Evolutionary conservation across 2,888 invertebrate species (phyloP).

Genomic region (Caradrina kadenii): DNA sequence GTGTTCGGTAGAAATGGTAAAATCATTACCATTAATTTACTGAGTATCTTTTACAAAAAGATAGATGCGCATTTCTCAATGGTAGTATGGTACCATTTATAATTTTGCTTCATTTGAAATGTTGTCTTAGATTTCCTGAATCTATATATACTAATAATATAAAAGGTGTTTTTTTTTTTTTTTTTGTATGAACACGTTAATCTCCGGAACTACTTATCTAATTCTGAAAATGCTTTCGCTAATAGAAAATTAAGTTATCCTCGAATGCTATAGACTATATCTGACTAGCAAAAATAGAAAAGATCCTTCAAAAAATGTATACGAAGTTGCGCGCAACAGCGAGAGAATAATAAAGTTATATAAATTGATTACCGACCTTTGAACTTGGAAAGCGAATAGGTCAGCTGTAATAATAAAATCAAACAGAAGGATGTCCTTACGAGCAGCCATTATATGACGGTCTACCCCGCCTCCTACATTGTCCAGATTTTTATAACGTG

Average conservation of each 20-base stretch:
- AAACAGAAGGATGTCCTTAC: constrained; percentile 41
- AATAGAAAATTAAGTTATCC: too few species aligned
- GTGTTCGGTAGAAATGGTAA: not conserved
- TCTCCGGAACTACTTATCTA: too few species aligned
- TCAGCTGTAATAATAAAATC: constrained; percentile 45
- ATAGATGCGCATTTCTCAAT: not conserved
- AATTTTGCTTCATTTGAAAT: not conserved
- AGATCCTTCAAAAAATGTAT: too few species aligned
- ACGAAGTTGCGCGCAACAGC: too few species aligned
- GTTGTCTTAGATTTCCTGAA: not conserved
- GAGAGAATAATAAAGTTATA: not conserved
- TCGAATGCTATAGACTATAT: too few species aligned
- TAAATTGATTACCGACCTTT: constrained; percentile 59
- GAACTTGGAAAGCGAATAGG: constrained; percentile 68
- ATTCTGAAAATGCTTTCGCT: not conserved
- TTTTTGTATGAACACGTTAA: too few species aligned
- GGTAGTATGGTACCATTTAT: too few species aligned
- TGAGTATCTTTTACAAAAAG: not conserved
- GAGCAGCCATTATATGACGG: constrained; percentile 15
- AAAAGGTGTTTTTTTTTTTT: too few species aligned
- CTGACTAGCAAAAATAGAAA: too few species aligned
- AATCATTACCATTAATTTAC: not conserved
- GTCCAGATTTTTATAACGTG: not conserved
- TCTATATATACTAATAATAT: not conserved
- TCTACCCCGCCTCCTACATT: constrained; percentile 25